A percentile compares a stretch with the other conserved stretches of the same genome.
phyloP scores from a whole-genome alignment of 2,888 invertebrate genomes.

The Chaetoderma sp. region DNA sequence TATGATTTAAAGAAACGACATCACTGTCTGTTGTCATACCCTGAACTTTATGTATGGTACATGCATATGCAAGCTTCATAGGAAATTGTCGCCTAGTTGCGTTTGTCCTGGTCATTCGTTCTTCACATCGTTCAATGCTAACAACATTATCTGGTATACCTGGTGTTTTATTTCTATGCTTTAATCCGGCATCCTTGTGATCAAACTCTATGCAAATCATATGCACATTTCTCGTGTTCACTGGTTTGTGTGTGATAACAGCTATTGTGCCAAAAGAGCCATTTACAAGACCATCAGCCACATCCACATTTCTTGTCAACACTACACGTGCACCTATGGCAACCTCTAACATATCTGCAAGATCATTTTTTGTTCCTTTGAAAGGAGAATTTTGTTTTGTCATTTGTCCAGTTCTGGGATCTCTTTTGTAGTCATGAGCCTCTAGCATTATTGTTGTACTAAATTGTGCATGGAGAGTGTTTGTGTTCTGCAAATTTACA shows the following conservation, averaged over 20 bases:
- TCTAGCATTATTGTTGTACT: conserved; percentile 11
- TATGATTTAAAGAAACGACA: conserved; percentile 11
- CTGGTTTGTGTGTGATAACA: not conserved
- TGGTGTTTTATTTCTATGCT: not conserved
- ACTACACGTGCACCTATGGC: conserved; percentile 8
- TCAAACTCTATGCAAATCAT: not conserved
- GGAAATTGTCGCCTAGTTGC: conserved; percentile 11
- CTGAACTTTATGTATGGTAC: conserved; percentile 19
- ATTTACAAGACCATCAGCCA: not conserved
- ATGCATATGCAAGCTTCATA: conserved; percentile 14
- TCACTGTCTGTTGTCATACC: conserved; percentile 14
- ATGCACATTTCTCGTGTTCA: not conserved
- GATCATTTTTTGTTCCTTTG: not conserved
- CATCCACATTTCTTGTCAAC: not conserved
- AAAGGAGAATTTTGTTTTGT: not conserved
- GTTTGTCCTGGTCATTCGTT: not conserved
- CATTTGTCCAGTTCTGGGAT: conserved; percentile 21
- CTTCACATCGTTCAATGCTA: no score
- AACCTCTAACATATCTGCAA: conserved; percentile 1
- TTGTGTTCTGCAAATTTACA: conserved; percentile 16
- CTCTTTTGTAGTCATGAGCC: conserved; percentile 22
- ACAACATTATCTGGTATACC: no score
- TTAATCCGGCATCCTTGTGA: not conserved
- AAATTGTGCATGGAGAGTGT: conserved; percentile 1
- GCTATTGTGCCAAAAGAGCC: not conserved